Evolutionary conservation across 2,113 vertebrate species (phyloP).

Genomic region (Perca schrenkii): DNA sequence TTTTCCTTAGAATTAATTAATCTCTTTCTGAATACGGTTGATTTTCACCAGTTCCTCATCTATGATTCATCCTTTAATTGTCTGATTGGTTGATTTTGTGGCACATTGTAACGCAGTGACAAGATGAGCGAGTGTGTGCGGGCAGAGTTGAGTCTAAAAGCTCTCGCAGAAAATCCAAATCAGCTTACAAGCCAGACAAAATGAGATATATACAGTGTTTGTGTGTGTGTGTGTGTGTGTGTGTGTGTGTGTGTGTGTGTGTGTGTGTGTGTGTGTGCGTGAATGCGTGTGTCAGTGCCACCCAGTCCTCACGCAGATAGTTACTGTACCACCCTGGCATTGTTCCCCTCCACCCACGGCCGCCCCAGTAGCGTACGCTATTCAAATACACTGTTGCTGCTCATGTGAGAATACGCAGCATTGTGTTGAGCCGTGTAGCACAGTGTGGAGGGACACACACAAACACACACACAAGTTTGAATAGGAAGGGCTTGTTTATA

Average conservation of each 20-base stretch:
- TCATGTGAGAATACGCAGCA: constrained; percentile 39
- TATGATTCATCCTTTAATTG: too few relatives aligned
- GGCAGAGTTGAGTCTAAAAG: too few relatives aligned
- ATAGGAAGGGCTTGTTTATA: neutral
- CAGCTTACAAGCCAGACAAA: too few relatives aligned
- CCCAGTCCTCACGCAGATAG: constrained; percentile 16
- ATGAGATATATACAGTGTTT: too few relatives aligned
- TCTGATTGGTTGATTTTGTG: too few relatives aligned
- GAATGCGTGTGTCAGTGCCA: constrained; percentile 9
- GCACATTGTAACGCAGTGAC: too few relatives aligned
- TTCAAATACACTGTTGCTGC: constrained; percentile 37
- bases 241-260: too few relatives aligned
- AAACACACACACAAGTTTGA: neutral
- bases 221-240: too few relatives aligned
- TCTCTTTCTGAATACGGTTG: neutral
- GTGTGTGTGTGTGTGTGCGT: neutral
- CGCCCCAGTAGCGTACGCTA: constrained; percentile 24
- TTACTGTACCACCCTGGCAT: constrained; percentile 11
- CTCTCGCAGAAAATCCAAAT: too few relatives aligned
- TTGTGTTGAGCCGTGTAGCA: constrained; percentile 33
- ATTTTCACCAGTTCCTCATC: neutral
- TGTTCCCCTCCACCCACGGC: constrained; percentile 35
- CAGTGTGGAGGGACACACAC: neutral
- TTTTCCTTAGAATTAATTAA: neutral
- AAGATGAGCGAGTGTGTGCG: too few relatives aligned